phyloP scores from a whole-genome alignment of 2,797 vertebrate species.

The Acanthurus leucopareius region DNA sequence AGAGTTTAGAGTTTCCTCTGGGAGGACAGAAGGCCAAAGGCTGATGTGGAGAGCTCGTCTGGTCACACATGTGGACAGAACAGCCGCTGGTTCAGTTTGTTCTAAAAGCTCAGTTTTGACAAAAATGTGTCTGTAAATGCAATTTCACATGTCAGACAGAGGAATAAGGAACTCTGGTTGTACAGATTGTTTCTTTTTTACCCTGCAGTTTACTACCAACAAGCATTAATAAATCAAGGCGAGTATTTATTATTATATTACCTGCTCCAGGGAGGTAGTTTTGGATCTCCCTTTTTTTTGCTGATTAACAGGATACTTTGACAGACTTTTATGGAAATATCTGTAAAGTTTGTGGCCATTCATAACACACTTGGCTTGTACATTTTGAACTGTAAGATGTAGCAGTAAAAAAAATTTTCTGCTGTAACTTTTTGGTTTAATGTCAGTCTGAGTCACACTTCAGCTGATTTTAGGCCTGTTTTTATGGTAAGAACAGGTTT shows the following conservation, averaged over 20 bases:
- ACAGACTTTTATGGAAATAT: not conserved
- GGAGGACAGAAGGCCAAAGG: constrained; percentile 37
- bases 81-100: not conserved
- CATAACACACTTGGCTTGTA: not conserved
- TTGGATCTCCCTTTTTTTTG: not conserved
- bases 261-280: not conserved
- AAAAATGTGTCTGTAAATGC: not conserved
- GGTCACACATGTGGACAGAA: constrained; percentile 15
- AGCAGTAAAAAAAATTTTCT: not conserved
- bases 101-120: not conserved
- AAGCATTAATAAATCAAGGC: too few relatives aligned
- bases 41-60: constrained; percentile 29
- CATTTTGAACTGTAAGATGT: not conserved
- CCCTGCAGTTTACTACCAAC: not conserved
- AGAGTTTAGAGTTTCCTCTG: constrained; percentile 41
- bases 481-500: not conserved
- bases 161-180: not conserved
- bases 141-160: not conserved
- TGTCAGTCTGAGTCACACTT: not conserved
- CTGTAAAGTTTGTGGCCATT: not conserved
- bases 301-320: not conserved
- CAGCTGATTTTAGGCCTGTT: not conserved
- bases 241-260: too few relatives aligned
- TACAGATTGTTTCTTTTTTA: not conserved
- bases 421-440: not conserved